Base-by-base conservation (phyloP, 2,797 vertebrate genomes). In the Aviceda leuphotes region DNA sequence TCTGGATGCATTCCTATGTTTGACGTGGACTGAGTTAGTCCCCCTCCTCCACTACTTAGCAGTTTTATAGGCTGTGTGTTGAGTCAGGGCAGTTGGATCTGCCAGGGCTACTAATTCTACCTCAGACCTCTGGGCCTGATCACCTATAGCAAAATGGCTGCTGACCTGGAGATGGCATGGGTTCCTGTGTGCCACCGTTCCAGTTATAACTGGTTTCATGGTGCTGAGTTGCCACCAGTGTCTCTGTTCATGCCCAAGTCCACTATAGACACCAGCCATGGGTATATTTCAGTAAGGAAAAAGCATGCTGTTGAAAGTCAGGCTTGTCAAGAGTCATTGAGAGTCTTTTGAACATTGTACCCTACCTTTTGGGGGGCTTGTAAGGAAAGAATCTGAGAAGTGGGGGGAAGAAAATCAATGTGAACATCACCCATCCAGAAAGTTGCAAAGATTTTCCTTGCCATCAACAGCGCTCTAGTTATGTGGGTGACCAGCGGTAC, bases 381-480 rank as follows among this genome's bases (percentile, higher is more conserved):
- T 11, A 58, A 83, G 16, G 49, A 73, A 33, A 52, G 9, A 46
- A 54, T 30, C 49, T 83, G 67, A 46, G 8, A 61, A 44, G 6
- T 8, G 3, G 0, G 5, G 6, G 24, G 6, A 8, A 20, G 39
- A 81, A 24, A 71, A 41, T 47, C 50, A 39, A 1, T 7, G 13
- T 14, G 39, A 33, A 33, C 5, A 2, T 20, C 5, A 2, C 21
- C 12, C 24, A n/a, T 33, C 10, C 11, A 20, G 35, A 70, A 73
- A 11, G 19, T 6, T 59, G 44, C 35, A 37, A 37, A 52, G 14
- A 9, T 54, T 83, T 80, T 47, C 28, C 58, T 74, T 72, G 33
- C 47, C 18, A 9, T 61, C 58, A 46, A 5, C 30, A 76, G 15
- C 0, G 0, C 26, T 44, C 28, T 33, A 31, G 49, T 68, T 70